A percentile compares a stretch with the other conserved stretches of the same genome.
These are phyloP conservation scores for Trinorchestia longiramus DNA, from an alignment of 1,140 invertebrate genomes.

Conservation along the genomic window DNA sequence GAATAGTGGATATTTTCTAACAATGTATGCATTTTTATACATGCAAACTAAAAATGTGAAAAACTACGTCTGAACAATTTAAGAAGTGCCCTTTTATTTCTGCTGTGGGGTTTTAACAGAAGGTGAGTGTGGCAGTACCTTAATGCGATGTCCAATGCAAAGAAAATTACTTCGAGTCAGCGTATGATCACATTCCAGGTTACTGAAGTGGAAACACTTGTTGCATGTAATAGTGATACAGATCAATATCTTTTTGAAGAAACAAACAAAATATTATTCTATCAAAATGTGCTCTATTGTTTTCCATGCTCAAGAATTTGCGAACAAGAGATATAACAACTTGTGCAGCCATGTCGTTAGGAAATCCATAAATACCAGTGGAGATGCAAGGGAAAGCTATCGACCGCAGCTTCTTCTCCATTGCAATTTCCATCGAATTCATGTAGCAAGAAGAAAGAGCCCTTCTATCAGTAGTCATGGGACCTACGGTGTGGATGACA, in stretches of 20 bases:
- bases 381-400: conserved; percentile 89
- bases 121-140: not conserved
- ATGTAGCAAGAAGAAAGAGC: conserved; percentile 79
- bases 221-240: conserved; percentile 81
- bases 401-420: conserved; percentile 76
- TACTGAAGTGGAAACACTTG: conserved; percentile 77
- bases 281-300: conserved; percentile 72
- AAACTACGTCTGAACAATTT: not conserved
- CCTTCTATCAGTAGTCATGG: conserved; percentile 78
- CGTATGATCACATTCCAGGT: not conserved
- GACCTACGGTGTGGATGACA: conserved; percentile 87
- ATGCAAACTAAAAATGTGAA: not conserved
- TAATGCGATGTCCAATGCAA: not conserved
- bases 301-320: conserved; percentile 69
- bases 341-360: conserved; percentile 71
- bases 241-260: conserved; percentile 78
- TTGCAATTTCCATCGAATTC: conserved; percentile 76
- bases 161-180: not conserved
- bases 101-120: not conserved
- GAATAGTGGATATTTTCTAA: not conserved
- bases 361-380: conserved; percentile 83
- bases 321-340: conserved; percentile 71
- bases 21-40: not conserved
- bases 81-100: not conserved
- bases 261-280: conserved; percentile 87